Evolutionary conservation across 2,888 invertebrate genomes (phyloP), one percentile per base, ranked within the genome.

Genomic region (Campaea margaritaria): DNA sequence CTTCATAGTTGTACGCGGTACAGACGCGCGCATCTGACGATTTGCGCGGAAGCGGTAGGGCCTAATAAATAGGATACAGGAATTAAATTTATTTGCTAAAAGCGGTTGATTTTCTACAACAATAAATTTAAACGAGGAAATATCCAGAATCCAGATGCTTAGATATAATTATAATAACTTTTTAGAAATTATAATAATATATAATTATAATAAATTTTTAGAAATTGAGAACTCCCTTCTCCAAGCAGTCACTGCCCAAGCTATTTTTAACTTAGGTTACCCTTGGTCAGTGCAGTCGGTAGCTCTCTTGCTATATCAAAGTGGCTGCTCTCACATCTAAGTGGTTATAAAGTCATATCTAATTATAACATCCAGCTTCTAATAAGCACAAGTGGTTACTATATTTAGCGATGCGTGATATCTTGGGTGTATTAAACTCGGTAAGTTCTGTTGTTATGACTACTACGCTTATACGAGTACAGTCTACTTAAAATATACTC

Each of bases 351-450:
- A 81, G 72, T 70, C 72, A 69, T 72, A 68, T 76, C 75, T 81
- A 79, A 82, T 78, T 80, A 80, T 80, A 83, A 73, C 72, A 67
- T 70, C 66, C 67, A 74, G 67, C 73, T 75, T 76, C 70, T 82
- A 80, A 79, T 79, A 79, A 74, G 71, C 72, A 69, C 76, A 81
- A 84, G 82, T 81, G 80, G 78, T 69, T 70, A 69, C 82, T 86
- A 83, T 84, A 84, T 83, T 82, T 84, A 84, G 82, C 78, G 72
- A 72, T 78, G 81, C 79, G 76, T 81, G 75, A 76, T 81, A 72
- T 70, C 68, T 76, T 72, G 70, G 73, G 77, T 78, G 78, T 82
- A 80, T 80, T 80, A 77, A 78, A 68, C 70, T 61, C 62, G 31
- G 62, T 51, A 60, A 52, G 48, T 55, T 44, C 15, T 27, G 28